phyloP scores from a whole-genome alignment of 2,113 vertebrate species.

The Amphilophus citrinellus region DNA sequence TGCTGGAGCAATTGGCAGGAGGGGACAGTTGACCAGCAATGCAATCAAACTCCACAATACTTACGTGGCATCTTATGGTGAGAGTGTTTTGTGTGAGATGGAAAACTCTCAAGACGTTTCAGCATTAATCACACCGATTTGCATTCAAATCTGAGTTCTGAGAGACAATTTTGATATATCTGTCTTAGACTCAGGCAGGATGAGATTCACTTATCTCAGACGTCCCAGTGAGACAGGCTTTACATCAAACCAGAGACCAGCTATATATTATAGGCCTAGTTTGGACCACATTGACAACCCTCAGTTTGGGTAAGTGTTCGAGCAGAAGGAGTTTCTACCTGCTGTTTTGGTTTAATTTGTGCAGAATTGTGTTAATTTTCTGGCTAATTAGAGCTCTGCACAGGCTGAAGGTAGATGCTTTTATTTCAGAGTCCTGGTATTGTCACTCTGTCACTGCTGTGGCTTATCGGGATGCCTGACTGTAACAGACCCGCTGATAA shows the following conservation, averaged over 20 bases:
- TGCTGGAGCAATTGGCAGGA: slow-evolving; percentile 35
- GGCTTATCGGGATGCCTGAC: not conserved
- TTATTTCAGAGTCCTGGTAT: not conserved
- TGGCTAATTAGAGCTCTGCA: not conserved
- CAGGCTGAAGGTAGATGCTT: not conserved
- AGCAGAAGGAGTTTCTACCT: not conserved
- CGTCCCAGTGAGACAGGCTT: slow-evolving; percentile 44
- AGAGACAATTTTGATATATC: slow-evolving; percentile 6
- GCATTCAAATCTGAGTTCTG: not conserved
- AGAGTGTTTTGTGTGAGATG: not conserved
- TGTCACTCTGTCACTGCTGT: not conserved
- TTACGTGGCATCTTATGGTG: slow-evolving; percentile 25
- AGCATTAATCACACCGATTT: not conserved
- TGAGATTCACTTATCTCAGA: slow-evolving; percentile 28
- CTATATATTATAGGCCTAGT: slow-evolving; percentile 56
- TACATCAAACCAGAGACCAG: slow-evolving; percentile 65
- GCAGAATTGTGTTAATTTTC: not conserved
- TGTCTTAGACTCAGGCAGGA: slow-evolving; percentile 9
- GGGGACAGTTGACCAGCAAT: slow-evolving; percentile 24
- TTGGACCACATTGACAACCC: slow-evolving; percentile 63
- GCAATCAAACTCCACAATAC: slow-evolving; percentile 26
- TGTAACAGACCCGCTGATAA: not conserved
- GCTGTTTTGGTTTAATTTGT: not conserved
- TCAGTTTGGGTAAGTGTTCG: slow-evolving; percentile 61
- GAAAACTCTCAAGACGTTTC: not conserved